Base-by-base conservation (phyloP, 2,797 vertebrate species). In the Emys orbicularis region DNA sequence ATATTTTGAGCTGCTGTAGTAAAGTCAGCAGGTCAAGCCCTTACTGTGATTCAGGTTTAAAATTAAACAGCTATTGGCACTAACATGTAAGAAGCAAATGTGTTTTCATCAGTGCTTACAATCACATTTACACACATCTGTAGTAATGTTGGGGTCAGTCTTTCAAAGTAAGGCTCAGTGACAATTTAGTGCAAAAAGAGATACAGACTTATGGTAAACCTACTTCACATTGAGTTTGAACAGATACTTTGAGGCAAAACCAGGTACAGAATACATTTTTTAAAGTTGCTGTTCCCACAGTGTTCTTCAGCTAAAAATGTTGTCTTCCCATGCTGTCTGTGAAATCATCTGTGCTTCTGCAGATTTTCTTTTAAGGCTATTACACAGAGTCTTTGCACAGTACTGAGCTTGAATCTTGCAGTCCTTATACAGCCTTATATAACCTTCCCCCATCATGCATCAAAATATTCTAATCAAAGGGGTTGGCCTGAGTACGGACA, bases 21-120 rank as follows among this genome's bases (percentile, higher is more conserved):
- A 59, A 84, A 93, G 86, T n/a, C 50, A 94, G 89, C 53, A 96
- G 96, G 84, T 68, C 12, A 86, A 90, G 92, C 86, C 87, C 74
- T 90, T 96, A 90, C 53, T 97, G 59, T 85, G 88, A 81, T 53
- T 90, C 83, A 53, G 56, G 31, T 81, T 96, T 93, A 47, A 93
- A 90, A 84, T 87, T 90, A 86, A 90, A 81, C 80, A 84, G 86
- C 90, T 96, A 90, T 88, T 92, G 49, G 41, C 77, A 77, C 84
- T 83, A 12, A 89, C 59, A 65, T 68, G 41, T 79, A 86, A 92
- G 96, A 88, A 57, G 86, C 61, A 81, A 90, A 91, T 54, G 50
- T n/a, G 11, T 41, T 90, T 77, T n/a, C 90, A 91, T 83, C 77
- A 88, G 72, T 53, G 83, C 59, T 25, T 77, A 52, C 44, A 87